Conservation (phyloP, 2,888 invertebrate species). For the Alitta virens region DNA sequence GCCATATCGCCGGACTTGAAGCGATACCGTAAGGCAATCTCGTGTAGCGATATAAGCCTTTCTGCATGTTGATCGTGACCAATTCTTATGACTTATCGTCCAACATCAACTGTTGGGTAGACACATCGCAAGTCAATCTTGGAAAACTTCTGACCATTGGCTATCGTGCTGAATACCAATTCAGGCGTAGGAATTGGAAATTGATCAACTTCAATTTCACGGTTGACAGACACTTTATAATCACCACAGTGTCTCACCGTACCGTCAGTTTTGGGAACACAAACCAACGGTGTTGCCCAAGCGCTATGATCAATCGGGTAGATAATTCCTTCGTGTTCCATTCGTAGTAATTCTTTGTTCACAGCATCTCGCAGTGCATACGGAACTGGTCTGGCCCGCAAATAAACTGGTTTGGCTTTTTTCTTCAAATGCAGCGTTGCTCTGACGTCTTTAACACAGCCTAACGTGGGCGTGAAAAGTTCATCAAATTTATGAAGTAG, state of each 20-base stretch:
- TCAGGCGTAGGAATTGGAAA: constrained; percentile 25
- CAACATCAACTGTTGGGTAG: constrained; percentile 14
- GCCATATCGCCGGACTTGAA: neutral
- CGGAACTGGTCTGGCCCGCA: too few species aligned
- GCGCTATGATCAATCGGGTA: constrained; percentile 2
- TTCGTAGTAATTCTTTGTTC: constrained; percentile 7
- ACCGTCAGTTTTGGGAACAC: constrained; percentile 18
- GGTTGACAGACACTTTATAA: constrained; percentile 24
- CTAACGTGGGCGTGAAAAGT: too few species aligned
- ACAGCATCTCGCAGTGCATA: neutral
- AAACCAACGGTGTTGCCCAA: constrained; percentile 28
- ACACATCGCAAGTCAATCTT: constrained; percentile 33
- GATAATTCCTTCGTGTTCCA: constrained; percentile 2
- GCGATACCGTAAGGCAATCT: neutral
- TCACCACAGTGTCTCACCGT: constrained; percentile 23
- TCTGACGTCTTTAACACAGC: too few species aligned
- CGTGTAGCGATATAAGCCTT: constrained; percentile 1
- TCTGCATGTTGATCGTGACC: constrained; percentile 4
- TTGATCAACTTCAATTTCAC: constrained; percentile 6
- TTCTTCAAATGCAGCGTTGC: too few species aligned
- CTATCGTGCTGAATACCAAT: constrained; percentile 16
- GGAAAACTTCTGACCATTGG: constrained; percentile 22
- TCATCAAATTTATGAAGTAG: too few species aligned
- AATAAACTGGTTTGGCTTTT: too few species aligned
- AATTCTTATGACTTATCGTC: too few species aligned